A percentile compares a stretch with the other conserved stretches of the same genome.
phyloP scores from a whole-genome alignment of 1,140 invertebrate genomes.

The Macrobrachium nipponense region DNA sequence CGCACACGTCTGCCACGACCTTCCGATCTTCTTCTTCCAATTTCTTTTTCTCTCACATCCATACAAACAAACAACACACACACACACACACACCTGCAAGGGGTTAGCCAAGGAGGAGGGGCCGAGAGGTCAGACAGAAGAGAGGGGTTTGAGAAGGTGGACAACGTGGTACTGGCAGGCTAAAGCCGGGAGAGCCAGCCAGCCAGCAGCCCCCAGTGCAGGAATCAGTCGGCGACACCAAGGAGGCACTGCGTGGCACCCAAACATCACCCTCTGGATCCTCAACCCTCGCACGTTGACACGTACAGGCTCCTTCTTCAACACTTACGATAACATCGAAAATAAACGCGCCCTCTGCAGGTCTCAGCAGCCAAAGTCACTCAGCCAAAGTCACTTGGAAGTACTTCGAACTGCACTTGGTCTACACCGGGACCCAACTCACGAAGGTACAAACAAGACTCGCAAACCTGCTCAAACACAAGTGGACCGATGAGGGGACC shows the following conservation, averaged over 20 bases:
- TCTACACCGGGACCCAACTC: no score
- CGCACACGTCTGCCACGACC: no score
- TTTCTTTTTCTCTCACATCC: no score
- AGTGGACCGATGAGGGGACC: no score
- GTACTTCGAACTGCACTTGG: no score
- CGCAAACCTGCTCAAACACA: no score
- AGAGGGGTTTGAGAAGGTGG: constrained; percentile 12
- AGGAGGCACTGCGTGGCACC: constrained; percentile 13
- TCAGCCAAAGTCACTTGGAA: no score
- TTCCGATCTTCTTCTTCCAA: no score
- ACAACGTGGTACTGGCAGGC: constrained; percentile 27
- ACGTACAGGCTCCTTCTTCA: not conserved
- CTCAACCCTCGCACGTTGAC: constrained; percentile 29
- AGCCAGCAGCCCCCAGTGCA: constrained; percentile 12
- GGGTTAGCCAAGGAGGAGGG: constrained; percentile 8
- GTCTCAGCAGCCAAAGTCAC: no score
- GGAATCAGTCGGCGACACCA: constrained; percentile 22
- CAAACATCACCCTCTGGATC: constrained; percentile 16
- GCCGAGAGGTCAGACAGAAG: no score
- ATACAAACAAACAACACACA: not conserved
- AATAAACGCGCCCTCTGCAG: not conserved
- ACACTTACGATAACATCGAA: constrained; percentile 16
- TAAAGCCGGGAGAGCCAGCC: constrained; percentile 28
- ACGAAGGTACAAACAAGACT: no score
- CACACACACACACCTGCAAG: constrained; percentile 20